Percentiles rank a stretch among this genome's conserved stretches.
Conservation (phyloP, 2,888 invertebrate species). For the Lasioglossum vierecki region DNA sequence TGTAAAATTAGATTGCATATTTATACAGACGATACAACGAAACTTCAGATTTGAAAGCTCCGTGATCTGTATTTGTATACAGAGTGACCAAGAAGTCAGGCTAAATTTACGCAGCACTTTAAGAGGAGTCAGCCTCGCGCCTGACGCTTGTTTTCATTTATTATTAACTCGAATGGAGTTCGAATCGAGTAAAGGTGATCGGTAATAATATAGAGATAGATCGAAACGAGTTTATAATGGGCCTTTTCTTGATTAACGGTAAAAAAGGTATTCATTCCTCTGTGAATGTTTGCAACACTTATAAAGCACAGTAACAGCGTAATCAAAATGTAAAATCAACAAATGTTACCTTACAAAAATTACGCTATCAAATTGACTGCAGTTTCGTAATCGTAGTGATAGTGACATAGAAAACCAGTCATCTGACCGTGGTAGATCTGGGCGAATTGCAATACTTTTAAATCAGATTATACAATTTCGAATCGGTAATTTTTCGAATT, state of each 20-base stretch:
- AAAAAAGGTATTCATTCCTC: background rate
- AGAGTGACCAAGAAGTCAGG: background rate
- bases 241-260: background rate
- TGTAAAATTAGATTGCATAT: background rate
- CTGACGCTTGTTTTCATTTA: background rate
- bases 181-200: background rate
- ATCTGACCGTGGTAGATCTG: background rate
- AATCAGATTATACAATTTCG: background rate
- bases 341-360: no score
- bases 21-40: background rate
- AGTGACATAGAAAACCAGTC: background rate
- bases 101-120: background rate
- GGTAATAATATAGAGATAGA: background rate
- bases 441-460: background rate
- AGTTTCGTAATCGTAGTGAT: background rate
- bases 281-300: background rate
- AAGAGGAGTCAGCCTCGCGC: background rate
- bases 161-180: background rate
- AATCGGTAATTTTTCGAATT: background rate
- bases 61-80: constrained; percentile 1
- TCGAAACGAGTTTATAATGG: background rate
- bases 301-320: no score
- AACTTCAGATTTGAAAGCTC: background rate
- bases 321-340: no score
- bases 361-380: background rate